These are phyloP conservation scores for Homarus gammarus DNA, from an alignment of 2,888 invertebrate species.

Conservation along the genomic window DNA sequence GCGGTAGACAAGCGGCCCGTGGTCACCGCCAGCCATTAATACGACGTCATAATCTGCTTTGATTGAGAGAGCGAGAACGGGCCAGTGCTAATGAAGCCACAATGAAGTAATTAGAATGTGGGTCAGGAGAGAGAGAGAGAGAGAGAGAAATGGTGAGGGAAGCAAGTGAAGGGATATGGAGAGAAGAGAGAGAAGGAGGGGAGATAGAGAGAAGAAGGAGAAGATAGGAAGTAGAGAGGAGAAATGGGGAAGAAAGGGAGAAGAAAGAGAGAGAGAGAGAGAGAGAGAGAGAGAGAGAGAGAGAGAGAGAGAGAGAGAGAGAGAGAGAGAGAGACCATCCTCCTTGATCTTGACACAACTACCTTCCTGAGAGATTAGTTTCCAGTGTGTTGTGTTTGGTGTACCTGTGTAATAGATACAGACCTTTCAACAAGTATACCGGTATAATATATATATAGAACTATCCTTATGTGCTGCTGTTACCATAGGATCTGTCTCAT, in stretches of 20 bases:
- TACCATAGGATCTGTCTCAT: no score
- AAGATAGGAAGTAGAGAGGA: background rate
- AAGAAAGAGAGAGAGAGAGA: conserved; percentile 16
- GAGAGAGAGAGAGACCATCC: background rate
- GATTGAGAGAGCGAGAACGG: conserved; percentile 48
- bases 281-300: conserved; percentile 9
- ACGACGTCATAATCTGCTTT: conserved; percentile 64
- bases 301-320: background rate
- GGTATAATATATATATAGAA: no score
- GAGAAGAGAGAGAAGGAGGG: background rate
- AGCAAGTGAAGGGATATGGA: background rate
- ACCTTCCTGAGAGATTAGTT: no score
- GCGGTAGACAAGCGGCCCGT: conserved; percentile 59
- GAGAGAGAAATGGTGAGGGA: background rate
- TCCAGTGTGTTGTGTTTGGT: no score
- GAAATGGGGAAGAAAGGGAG: background rate
- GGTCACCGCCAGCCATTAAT: conserved; percentile 54
- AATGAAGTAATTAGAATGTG: conserved; percentile 55
- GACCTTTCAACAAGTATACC: no score
- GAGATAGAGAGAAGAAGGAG: conserved; percentile 28
- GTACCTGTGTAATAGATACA: no score
- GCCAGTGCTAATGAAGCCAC: conserved; percentile 52
- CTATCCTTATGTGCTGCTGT: no score
- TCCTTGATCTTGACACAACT: no score
- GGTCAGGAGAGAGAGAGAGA: conserved; percentile 10